Base-by-base conservation (phyloP, 1,140 invertebrate species). In the Drosophila oshimai region DNA sequence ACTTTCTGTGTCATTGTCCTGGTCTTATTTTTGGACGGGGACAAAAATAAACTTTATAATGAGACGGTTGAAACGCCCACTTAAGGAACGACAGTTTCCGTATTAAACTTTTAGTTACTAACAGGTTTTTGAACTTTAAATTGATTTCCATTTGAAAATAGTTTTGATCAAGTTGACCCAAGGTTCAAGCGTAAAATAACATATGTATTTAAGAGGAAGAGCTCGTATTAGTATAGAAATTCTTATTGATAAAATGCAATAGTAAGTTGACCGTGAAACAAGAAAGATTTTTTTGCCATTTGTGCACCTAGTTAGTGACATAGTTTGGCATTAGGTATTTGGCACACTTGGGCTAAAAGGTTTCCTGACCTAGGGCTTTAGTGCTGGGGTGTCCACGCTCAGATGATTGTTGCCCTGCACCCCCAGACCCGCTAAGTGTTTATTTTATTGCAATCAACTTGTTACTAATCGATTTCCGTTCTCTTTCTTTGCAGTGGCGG, bases 401-500 rank as follows among this genome's bases (percentile, higher is more conserved):
- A 34, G n/a, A 6, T 34, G 12, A 12, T 22, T 37, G 33, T 36
- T 50, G 18, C 13, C 12, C 29, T 4, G 15, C 15, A 7, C 4
- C n/a, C 1, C 4, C 3, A 18, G 6, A 36, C 9, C 26, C 20
- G 4, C 20, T 6, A 26, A 20, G 10, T 20, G 26, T 22, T 28
- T 33, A 24, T 6, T 31, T 61, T 33, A 31, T 57, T 13, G 34
- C 10, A 31, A 31, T 51, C 4, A 12, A 36, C 20, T 51, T 12
- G 45, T 26, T 26, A 70, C 29, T 51, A 29, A 62, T 39, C 37
- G 24, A 41, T 42, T 46, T 26, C 44, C 71, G 22, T 34, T 77
- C 36, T 26, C 39, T 37, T 33, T 39, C 18, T 55, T 87, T 90
- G 13, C 68, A 90, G 86, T 92, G 92, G 88, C 91, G 93, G 92